phyloP scores from a whole-genome alignment of 2,113 vertebrate species.

The Syrrhaptes paradoxus region DNA sequence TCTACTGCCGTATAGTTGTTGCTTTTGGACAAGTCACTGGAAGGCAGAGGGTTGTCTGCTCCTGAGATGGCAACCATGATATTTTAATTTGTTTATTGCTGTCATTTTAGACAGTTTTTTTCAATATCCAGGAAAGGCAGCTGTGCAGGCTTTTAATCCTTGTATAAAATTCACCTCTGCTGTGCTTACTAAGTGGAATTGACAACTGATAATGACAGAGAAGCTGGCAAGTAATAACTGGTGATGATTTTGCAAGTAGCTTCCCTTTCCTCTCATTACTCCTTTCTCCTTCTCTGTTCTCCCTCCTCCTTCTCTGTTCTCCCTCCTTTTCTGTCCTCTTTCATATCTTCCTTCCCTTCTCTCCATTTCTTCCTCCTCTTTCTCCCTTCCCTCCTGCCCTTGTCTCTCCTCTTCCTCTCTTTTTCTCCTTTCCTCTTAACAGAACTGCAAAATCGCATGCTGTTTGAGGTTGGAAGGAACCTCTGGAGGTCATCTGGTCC shows the following conservation, averaged over 20 bases:
- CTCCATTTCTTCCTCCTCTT: not conserved
- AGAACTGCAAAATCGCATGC: not conserved
- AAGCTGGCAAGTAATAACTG: not conserved
- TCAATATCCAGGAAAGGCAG: not conserved
- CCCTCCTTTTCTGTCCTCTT: not conserved
- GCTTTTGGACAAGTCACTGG: not conserved
- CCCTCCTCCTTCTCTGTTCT: not conserved
- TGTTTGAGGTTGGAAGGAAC: not conserved
- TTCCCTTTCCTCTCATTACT: not conserved
- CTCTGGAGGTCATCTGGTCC: not conserved
- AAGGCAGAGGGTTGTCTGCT: not conserved
- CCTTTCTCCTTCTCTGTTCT: not conserved
- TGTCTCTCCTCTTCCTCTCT: not conserved
- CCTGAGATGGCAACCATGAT: not conserved
- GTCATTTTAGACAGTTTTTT: not conserved
- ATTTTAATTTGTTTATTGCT: conserved; percentile 27
- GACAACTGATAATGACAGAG: not conserved
- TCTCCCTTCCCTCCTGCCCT: not conserved
- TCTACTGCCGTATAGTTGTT: not conserved
- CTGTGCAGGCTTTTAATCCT: not conserved
- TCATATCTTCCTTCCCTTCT: not conserved
- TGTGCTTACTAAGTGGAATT: not conserved
- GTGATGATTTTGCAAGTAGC: not conserved
- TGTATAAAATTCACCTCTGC: not conserved
- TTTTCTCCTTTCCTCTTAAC: not conserved